Conservation (phyloP, 2,888 invertebrate genomes). For the Euclidia mi region DNA sequence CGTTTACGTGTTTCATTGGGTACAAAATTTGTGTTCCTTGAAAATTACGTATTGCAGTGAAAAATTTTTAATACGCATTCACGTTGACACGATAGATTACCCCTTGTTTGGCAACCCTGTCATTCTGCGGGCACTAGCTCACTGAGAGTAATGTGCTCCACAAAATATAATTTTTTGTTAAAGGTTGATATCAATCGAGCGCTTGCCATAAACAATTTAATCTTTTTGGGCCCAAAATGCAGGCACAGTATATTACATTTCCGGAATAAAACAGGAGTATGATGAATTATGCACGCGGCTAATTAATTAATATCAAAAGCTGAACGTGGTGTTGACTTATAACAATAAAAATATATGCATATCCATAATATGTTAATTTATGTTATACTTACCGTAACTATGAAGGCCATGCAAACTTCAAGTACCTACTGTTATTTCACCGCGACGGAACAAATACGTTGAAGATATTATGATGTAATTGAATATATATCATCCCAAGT, state of each 20-base stretch:
- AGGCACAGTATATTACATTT: constrained; percentile 14
- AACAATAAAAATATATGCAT: no score
- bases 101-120: constrained; percentile 34
- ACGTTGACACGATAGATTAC: constrained; percentile 47
- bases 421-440: no score
- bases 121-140: constrained; percentile 37
- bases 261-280: constrained; percentile 7
- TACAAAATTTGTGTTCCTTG: constrained; percentile 66
- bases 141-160: constrained; percentile 23
- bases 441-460: no score
- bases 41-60: constrained; percentile 62
- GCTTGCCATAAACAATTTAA: constrained; percentile 29
- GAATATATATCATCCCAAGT: no score
- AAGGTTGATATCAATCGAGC: constrained; percentile 6
- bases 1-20: constrained; percentile 75
- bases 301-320: constrained; percentile 1
- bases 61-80: constrained; percentile 57
- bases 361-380: no score
- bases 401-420: no score
- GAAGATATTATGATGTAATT: no score
- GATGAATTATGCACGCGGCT: not conserved
- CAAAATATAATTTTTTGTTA: constrained; percentile 17
- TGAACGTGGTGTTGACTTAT: no score
- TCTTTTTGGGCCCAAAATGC: constrained; percentile 33
- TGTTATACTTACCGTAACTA: no score